Conservation (phyloP, 2,113 vertebrate species). For the Neodontobutis hainanensis region DNA sequence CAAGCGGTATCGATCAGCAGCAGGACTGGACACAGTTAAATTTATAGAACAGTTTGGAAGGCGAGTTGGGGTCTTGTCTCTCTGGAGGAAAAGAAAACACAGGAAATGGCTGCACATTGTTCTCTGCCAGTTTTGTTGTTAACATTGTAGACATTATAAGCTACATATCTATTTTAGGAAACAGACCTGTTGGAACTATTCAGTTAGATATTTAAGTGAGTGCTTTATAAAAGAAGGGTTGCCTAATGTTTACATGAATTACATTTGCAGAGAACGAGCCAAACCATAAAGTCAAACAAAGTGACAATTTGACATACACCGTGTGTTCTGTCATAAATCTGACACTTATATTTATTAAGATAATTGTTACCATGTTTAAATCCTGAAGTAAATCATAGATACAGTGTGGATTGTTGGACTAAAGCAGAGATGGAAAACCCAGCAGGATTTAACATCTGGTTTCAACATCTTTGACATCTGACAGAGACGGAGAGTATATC, state of each 20-base stretch:
- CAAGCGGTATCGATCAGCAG: slow-evolving; percentile 19
- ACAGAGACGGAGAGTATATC: slow-evolving; percentile 31
- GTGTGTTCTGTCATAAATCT: background rate
- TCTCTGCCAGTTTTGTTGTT: too few relatives aligned
- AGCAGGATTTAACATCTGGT: slow-evolving; percentile 35
- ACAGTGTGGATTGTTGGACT: slow-evolving; percentile 21
- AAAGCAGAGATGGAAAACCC: background rate
- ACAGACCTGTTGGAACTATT: too few relatives aligned
- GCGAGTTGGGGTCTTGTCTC: background rate
- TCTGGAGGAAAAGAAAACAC: slow-evolving; percentile 2
- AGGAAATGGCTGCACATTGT: background rate
- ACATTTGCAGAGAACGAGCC: background rate
- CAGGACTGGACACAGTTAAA: slow-evolving; percentile 17
- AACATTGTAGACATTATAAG: too few relatives aligned
- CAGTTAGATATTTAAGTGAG: too few relatives aligned
- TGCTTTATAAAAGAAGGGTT: too few relatives aligned
- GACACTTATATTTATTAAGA: background rate
- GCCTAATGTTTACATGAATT: background rate
- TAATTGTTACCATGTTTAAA: background rate
- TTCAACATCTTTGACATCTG: slow-evolving; percentile 55
- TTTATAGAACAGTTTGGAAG: slow-evolving; percentile 22
- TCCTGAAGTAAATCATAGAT: slow-evolving; percentile 15
- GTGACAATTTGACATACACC: background rate
- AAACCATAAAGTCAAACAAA: background rate
- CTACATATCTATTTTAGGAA: too few relatives aligned